These are phyloP conservation scores for Patella vulgata DNA, from an alignment of 1,140 invertebrate genomes.

Conservation along the genomic window DNA sequence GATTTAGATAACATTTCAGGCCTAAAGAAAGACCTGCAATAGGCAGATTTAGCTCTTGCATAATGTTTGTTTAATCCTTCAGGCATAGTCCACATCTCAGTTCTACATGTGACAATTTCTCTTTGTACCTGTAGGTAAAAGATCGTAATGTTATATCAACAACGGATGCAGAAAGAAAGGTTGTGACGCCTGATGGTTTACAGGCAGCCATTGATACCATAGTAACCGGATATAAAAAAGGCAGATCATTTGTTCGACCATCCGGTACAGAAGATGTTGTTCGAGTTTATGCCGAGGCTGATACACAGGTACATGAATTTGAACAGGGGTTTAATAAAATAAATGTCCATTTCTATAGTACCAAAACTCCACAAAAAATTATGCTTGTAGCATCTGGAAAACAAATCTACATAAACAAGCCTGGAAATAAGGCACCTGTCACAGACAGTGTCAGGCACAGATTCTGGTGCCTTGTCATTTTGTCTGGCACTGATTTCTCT, in stretches of 20 bases:
- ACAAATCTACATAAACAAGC: too few species aligned
- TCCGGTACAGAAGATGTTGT: slow-evolving; percentile 98
- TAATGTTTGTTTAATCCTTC: too few species aligned
- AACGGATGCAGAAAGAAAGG: slow-evolving; percentile 84
- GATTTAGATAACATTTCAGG: too few species aligned
- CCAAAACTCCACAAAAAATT: neutral
- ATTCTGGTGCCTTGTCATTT: too few species aligned
- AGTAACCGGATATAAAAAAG: slow-evolving; percentile 74
- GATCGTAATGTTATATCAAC: slow-evolving; percentile 88
- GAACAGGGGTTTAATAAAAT: too few species aligned
- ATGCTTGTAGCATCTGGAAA: neutral
- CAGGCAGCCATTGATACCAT: slow-evolving; percentile 83
- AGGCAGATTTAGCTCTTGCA: too few species aligned
- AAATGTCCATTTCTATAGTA: too few species aligned
- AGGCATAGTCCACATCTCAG: neutral
- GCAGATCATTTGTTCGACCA: slow-evolving; percentile 90
- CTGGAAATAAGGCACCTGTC: too few species aligned
- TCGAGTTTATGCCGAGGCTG: slow-evolving; percentile 94
- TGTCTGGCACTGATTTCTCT: too few species aligned
- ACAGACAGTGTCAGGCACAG: too few species aligned
- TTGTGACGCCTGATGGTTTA: slow-evolving; percentile 81
- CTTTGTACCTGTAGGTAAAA: slow-evolving; percentile 66
- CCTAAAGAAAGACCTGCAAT: too few species aligned
- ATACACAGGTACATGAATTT: slow-evolving; percentile 71
- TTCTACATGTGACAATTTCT: neutral